Conservation (phyloP, 2,888 invertebrate genomes). For the Altica lythri region DNA sequence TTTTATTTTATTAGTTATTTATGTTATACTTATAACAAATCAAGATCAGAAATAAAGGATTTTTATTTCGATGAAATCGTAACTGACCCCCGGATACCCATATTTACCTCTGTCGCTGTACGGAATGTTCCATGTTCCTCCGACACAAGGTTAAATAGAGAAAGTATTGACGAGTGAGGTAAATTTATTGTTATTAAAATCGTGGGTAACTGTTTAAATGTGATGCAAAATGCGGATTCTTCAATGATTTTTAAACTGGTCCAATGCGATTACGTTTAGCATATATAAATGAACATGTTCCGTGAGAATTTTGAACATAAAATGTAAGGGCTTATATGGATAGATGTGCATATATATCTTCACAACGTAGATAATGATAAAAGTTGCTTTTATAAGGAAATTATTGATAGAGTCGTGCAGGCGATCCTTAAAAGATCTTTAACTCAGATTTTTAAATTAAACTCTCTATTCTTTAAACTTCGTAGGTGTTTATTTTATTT, state of each 20-base stretch:
- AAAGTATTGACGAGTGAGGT: conserved; percentile 26
- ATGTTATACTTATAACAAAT: too few relatives aligned
- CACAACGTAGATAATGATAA: too few relatives aligned
- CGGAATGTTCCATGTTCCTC: conserved; percentile 22
- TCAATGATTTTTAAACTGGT: conserved; percentile 23
- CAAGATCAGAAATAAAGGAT: too few relatives aligned
- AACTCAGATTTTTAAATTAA: too few relatives aligned
- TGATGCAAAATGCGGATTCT: conserved; percentile 27
- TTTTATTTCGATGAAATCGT: too few relatives aligned
- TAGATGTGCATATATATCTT: neutral
- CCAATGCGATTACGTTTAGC: conserved; percentile 10
- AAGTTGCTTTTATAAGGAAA: too few relatives aligned
- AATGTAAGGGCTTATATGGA: neutral
- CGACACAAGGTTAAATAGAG: conserved; percentile 25
- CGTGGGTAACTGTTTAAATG: conserved; percentile 26
- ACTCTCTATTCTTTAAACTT: too few relatives aligned
- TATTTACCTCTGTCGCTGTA: conserved; percentile 7
- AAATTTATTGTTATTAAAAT: conserved; percentile 27
- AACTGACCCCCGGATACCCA: neutral
- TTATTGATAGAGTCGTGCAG: too few relatives aligned
- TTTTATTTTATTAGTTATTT: too few relatives aligned
- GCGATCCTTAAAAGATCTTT: too few relatives aligned
- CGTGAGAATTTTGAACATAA: conserved; percentile 3
- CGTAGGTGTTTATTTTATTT: too few relatives aligned
- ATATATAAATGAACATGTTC: conserved; percentile 8